Base-by-base conservation (phyloP, 2,113 vertebrate species). In the Grammatotria lemairii region DNA sequence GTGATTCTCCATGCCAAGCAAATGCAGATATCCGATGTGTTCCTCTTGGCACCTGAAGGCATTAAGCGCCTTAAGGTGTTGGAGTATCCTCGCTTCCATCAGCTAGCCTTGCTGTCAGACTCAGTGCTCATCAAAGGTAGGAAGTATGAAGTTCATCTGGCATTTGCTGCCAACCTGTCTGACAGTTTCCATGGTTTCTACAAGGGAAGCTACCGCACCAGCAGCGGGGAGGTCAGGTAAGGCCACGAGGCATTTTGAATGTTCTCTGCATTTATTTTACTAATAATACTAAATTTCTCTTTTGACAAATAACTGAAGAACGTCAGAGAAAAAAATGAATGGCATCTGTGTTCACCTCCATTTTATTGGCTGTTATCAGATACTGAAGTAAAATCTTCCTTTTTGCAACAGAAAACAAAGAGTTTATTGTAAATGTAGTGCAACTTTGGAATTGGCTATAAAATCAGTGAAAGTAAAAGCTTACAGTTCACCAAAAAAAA, bases 121-220 rank as follows among this genome's bases (percentile, higher is more conserved):
- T 13, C 93, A 3, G 90, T 96, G 1, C 93, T 99, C 83, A 91
- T 26, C 3, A 92, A 85, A 4, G 97, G 96, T 2, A 84, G 90
- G 9, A 94, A 8, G 2, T 98, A 98, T 87, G 95, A 95, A 1
- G 51, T 98, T 17, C 47, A 85, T 88, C 92, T 99, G 68, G 90
- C 94, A 21, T 99, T 97, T 28, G 63, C 89, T 0, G 97, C 96
- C 19, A 96, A 97, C 58, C 94, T 99, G 21, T 99, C 98, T 0
- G 94, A 97, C 58, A 97, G 93, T 86, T 98, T 96, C 85, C 96
- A 95, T 1, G 98, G 98, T 7, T 98, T 99, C 91, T 99, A 99
- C 90, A 98, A 97, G 92, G 97, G 98, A 95, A 97, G 95, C 88
- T 98, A 98, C 93, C 96, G 95, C 87, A 97, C 97, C 78, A 95